Conservation (phyloP, 2,797 vertebrate genomes). For the Neosalanx taihuensis region DNA sequence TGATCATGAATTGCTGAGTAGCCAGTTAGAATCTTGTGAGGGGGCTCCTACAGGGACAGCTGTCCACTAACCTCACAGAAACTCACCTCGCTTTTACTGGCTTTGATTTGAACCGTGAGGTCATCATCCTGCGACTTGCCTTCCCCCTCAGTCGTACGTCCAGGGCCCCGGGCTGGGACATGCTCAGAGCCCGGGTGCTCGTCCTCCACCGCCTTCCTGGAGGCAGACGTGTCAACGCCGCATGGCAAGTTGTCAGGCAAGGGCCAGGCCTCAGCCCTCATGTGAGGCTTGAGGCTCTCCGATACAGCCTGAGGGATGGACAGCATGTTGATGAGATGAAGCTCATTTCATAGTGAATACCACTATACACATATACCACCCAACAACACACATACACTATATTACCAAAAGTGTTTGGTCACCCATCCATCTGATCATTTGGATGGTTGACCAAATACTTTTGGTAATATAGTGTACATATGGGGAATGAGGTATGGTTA, state of each 20-base stretch:
- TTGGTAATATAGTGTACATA: no score
- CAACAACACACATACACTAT: background rate
- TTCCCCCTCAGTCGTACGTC: constrained; percentile 36
- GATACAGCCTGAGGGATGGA: constrained; percentile 76
- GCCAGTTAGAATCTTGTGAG: constrained; percentile 23
- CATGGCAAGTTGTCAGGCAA: constrained; percentile 48
- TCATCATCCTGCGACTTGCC: constrained; percentile 74
- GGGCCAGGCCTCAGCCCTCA: constrained; percentile 45
- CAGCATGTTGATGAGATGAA: background rate
- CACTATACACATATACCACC: background rate
- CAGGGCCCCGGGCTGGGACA: constrained; percentile 17
- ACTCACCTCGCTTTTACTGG: constrained; percentile 92
- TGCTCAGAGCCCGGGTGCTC: constrained; percentile 57
- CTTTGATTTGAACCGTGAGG: constrained; percentile 90
- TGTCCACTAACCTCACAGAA: constrained; percentile 28
- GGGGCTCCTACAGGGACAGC: constrained; percentile 48
- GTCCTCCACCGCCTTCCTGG: constrained; percentile 41
- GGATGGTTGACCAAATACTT: no score
- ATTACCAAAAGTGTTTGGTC: no score
- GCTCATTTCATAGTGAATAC: background rate
- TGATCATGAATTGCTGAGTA: constrained; percentile 67
- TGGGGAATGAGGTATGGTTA: no score
- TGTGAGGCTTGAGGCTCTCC: constrained; percentile 78
- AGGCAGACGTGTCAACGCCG: constrained; percentile 60
- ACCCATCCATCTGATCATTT: no score